These are phyloP conservation scores for Pristionchus japonicus DNA, from an alignment of 2,888 invertebrate species.

Conservation along the genomic window DNA sequence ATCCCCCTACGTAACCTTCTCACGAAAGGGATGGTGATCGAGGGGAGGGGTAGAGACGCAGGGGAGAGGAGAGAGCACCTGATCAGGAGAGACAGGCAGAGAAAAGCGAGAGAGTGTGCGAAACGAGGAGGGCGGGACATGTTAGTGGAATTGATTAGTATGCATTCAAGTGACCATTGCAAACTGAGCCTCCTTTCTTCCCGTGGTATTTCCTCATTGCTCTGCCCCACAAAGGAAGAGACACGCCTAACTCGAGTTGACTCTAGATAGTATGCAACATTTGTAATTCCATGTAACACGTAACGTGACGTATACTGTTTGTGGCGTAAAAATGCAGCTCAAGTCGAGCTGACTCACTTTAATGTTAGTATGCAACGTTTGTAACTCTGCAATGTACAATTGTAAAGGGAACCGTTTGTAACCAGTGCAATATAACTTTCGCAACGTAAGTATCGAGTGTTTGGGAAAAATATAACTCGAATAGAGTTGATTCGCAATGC, in stretches of 20 bases:
- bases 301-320: no score
- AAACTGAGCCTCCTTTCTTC: background rate
- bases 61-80: background rate
- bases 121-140: background rate
- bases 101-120: background rate
- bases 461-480: no score
- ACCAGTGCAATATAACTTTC: no score
- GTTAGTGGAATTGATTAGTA: slow-evolving; percentile 23
- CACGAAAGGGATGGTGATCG: background rate
- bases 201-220: background rate
- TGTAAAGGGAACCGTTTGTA: no score
- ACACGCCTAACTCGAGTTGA: background rate
- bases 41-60: background rate
- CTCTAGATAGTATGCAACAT: background rate
- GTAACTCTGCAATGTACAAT: no score
- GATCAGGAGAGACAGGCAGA: slow-evolving; percentile 4
- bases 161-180: slow-evolving; percentile 35
- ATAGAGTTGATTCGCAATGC: no score
- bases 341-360: no score
- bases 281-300: no score
- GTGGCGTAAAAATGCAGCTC: no score
- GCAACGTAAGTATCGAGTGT: no score
- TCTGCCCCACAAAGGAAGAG: background rate
- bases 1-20: background rate
- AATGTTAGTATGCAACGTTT: no score